Base-by-base conservation (phyloP, 2,113 vertebrate species). In the Gambusia affinis region DNA sequence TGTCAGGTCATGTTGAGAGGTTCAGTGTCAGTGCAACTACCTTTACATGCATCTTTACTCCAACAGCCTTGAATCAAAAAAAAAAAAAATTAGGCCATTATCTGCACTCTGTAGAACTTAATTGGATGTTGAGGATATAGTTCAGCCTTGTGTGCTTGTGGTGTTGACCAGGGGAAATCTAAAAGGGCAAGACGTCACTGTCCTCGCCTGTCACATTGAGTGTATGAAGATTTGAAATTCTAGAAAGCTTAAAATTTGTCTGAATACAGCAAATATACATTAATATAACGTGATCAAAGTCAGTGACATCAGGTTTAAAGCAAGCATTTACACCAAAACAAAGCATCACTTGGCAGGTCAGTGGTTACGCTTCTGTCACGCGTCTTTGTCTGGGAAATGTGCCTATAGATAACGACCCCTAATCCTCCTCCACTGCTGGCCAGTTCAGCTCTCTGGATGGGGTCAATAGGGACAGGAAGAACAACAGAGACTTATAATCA, bases 341-440 rank as follows among this genome's bases (percentile, higher is more conserved):
- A 79, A 67, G 72, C 70, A 30, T 82, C 70, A 63, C 62, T 91
- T 90, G 82, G 82, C 82, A 75, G 70, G 75, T 60, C 65, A 27
- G 75, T 28, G 68, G 78, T 81, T 69, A 19, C 30, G 15, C 70
- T 75, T 78, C 37, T 29, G 79, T 83, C 79, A 84, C 78, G 82
- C 44, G 78, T 64, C 19, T 61, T 47, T 62, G 78, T 80, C 67
- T 86, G 72, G 81, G 76, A 68, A 89, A 90, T 83, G 76, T 78
- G 77, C 71, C 82, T 89, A 80, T 81, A 84, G 33, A 35, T 35
- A 74, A 75, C 39, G 31, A 68, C 70, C 70, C 29, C 39, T 88
- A 76, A 90, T 91, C 87, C 78, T 89, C 75, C 86, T 85, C 72
- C 72, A 64, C 35, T 8, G 7, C 76, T 64, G 29, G 71, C 73